Base-by-base conservation (phyloP, 2,113 vertebrate species). In the Nesoenas mayeri region DNA sequence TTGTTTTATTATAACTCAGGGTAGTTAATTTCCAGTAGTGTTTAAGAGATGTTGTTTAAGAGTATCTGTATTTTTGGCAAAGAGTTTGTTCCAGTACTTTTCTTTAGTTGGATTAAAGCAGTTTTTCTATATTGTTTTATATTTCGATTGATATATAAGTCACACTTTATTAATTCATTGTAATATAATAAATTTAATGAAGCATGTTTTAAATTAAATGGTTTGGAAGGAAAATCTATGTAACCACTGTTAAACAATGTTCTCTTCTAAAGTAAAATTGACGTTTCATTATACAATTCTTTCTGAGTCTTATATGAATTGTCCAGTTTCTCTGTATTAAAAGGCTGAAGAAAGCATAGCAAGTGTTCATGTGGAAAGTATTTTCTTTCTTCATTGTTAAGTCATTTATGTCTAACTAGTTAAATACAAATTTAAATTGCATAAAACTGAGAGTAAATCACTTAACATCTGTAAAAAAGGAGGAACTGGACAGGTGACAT, bases 211-310 rank as follows among this genome's bases (percentile, higher is more conserved):
- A 54, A 92, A 75, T 80, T 72, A 86, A 69, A 70, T 42, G 4
- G 5, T 80, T 91, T 91, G 34, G 36, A 92, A 93, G 32, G 60
- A 90, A 97, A 85, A 84, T 86, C 53, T 62, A 25, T n/a, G 24
- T 66, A 87, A 53, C 42, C 38, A 42, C 72, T 86, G 38, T 91
- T 71, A 90, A 81, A 86, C 11, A 62, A 56, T 2, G 1, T 79
- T 81, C 13, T 48, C 22, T 88, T 96, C 24, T 70, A 84, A 93
- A 85, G 48, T 36, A 71, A 88, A 93, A 88, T 20, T 75, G 16
- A 16, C 16, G 42, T 42, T 42, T 42, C 40, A 65, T 69, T 71
- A 65, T 12, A 42, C 15, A 65, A 3, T 38, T 70, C 24, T 85
- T 65, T 71, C 48, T 40, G 40, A 51, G 15, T 61, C 19, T 62